Evolutionary conservation across 2,888 invertebrate genomes (phyloP).

Genomic region (Metopia argyrocephala): DNA sequence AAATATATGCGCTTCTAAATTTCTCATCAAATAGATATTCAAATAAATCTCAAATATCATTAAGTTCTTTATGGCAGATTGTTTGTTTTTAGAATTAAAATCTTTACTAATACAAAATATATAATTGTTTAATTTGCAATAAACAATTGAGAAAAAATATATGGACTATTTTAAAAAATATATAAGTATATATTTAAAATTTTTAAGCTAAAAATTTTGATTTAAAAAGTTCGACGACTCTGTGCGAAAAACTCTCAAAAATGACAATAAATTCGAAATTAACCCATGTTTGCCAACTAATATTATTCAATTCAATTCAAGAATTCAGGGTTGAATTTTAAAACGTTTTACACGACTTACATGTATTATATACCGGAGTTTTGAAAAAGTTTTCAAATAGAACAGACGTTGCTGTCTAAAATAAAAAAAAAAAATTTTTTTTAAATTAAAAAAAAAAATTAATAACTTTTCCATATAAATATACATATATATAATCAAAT

Average conservation of each 20-base stretch:
- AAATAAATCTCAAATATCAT: constrained; percentile 74
- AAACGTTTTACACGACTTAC: no score
- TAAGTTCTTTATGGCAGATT: constrained; percentile 47
- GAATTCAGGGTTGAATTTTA: no score
- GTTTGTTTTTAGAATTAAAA: constrained; percentile 40
- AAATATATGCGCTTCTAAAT: constrained; percentile 70
- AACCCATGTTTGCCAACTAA: no score
- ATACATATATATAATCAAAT: no score
- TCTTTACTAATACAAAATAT: constrained; percentile 43
- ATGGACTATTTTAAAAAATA: constrained; percentile 58
- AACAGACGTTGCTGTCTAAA: no score
- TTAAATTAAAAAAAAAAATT: no score
- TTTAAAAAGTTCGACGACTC: constrained; percentile 58
- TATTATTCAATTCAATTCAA: no score
- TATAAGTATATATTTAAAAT: constrained; percentile 63
- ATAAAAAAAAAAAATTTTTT: no score
- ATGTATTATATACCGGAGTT: no score
- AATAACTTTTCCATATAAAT: no score
- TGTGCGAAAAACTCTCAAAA: not conserved
- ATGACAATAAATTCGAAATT: constrained; percentile 7
- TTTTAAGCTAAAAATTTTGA: constrained; percentile 66
- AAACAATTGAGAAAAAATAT: constrained; percentile 39
- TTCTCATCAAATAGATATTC: constrained; percentile 73
- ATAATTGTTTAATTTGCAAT: not conserved
- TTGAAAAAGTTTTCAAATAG: no score